These are phyloP conservation scores for Andrena fulva DNA, from an alignment of 2,888 invertebrate genomes.

Conservation along the genomic window DNA sequence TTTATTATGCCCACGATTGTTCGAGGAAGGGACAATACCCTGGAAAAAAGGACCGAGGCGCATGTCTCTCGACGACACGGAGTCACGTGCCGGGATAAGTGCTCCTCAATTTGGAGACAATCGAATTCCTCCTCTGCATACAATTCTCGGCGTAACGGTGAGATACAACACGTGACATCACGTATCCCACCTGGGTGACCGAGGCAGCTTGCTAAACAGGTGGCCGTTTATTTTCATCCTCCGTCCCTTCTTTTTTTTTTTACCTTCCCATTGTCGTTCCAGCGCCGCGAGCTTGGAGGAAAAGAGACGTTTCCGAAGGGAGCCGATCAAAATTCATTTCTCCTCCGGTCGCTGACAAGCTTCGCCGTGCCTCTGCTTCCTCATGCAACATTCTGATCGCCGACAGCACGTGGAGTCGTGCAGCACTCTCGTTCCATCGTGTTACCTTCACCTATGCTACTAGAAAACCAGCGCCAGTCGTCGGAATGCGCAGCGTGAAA, in stretches of 20 bases:
- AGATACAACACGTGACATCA: constrained; percentile 74
- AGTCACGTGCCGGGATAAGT: constrained; percentile 69
- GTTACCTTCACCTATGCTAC: constrained; percentile 1
- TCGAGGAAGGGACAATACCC: constrained; percentile 31
- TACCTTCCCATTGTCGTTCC: constrained; percentile 29
- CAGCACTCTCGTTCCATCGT: background rate
- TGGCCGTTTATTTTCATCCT: constrained; percentile 61
- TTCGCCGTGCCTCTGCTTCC: background rate
- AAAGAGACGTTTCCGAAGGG: background rate
- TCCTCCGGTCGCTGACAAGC: background rate
- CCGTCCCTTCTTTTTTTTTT: constrained; percentile 35
- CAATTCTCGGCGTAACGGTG: constrained; percentile 72
- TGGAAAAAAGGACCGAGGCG: constrained; percentile 18
- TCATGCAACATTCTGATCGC: background rate
- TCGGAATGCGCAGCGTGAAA: background rate
- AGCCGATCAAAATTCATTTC: constrained; percentile 13
- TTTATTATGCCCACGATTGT: constrained; percentile 34
- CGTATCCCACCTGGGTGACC: constrained; percentile 69
- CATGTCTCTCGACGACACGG: constrained; percentile 28
- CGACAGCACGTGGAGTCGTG: background rate
- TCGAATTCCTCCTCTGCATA: constrained; percentile 65
- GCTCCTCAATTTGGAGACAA: constrained; percentile 73
- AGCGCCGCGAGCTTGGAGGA: background rate
- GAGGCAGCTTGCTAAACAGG: constrained; percentile 66
- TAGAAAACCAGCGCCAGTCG: background rate